Percentiles rank a stretch among this genome's conserved stretches.
Evolutionary conservation across 2,113 vertebrate genomes (phyloP).

Genomic region (Chroicocephalus ridibundus): DNA sequence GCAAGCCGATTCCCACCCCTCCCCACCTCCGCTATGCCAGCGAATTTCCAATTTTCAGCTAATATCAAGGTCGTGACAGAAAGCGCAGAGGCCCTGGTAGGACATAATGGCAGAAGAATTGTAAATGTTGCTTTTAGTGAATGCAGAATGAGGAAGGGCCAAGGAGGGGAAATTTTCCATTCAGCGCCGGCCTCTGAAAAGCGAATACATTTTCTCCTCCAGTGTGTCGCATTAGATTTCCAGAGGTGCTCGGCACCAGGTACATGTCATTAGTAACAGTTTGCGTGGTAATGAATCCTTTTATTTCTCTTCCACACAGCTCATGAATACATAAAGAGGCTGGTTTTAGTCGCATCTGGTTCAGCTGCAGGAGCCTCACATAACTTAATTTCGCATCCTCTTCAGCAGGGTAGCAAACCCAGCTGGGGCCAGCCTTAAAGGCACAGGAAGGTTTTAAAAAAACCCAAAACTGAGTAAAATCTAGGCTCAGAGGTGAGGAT

Average conservation of each 20-base stretch:
- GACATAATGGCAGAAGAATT: conserved; percentile 98
- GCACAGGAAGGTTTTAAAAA: not conserved
- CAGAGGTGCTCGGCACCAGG: conserved; percentile 97
- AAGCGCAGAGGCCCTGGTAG: conserved; percentile 94
- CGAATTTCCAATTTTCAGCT: conserved; percentile 97
- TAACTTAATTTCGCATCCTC: conserved; percentile 67
- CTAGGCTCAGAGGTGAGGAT: rapidly evolving
- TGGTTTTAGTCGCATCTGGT: conserved; percentile 67
- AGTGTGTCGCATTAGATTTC: conserved; percentile 98
- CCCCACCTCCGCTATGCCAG: conserved; percentile 79
- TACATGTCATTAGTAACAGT: conserved; percentile 99
- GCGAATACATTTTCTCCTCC: conserved; percentile 88
- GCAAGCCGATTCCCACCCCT: not conserved
- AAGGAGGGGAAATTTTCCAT: conserved; percentile 85
- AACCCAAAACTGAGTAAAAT: not conserved
- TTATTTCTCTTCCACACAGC: conserved; percentile 93
- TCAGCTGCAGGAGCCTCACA: conserved; percentile 50
- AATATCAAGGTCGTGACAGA: conserved; percentile 90
- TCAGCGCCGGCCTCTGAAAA: conserved; percentile 72
- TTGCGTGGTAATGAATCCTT: conserved; percentile 97
- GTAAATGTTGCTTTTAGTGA: conserved; percentile 93
- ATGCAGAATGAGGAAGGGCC: conserved; percentile 87
- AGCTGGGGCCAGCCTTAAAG: conserved; percentile 80
- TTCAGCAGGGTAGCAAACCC: conserved; percentile 57
- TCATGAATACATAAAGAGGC: conserved; percentile 98